Evolutionary conservation across 2,888 invertebrate genomes (phyloP), one percentile per base, ranked within the genome.

Genomic region (Buathra laborator): DNA sequence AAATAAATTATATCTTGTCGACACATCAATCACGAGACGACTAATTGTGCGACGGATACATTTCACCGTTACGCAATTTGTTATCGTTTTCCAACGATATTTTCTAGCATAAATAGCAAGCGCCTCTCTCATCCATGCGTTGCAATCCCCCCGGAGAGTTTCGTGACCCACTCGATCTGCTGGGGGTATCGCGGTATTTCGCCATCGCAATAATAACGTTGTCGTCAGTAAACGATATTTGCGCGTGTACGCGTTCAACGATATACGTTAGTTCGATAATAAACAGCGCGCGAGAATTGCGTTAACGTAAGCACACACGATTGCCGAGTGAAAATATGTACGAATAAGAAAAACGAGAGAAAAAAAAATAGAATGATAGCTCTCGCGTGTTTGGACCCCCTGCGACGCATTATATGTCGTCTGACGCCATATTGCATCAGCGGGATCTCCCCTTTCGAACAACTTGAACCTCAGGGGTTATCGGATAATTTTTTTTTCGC

Each of bases 391-490:
- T 76, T 83, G 81, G 90, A 92, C 92, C 92, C 92, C 92, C 92
- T 90, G 91, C 91, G 89, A 91, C 70, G 89, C 71, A 74, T 78
- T 78, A 79, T 53, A 72, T 88, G 87, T 89, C 88, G 86, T 37
- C 85, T 86, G 83, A 88, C 85, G 83, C 81, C 79, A 81, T 74
- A 89, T 92, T 92, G 92, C 92, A 88, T 91, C 91, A 92, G 87
- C 84, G 32, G 46, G 48, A n/a, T 14, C 46, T 83, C 79, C 79
- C 76, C 79, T 76, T 77, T 71, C 44, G 9, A 72, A 19, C 46
- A 72, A 43, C 59, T 72, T 83, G 81, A 82, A 84, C 75, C 16
- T 56, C 46, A 81, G 76, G 74, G 87, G 88, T 88, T 88, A 86
- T 85, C 85, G 51, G 48, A 10, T 6, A n/a, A n/a, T 51, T 29